Conservation (phyloP, 2,113 vertebrate genomes). For the Loxodonta africana region DNA sequence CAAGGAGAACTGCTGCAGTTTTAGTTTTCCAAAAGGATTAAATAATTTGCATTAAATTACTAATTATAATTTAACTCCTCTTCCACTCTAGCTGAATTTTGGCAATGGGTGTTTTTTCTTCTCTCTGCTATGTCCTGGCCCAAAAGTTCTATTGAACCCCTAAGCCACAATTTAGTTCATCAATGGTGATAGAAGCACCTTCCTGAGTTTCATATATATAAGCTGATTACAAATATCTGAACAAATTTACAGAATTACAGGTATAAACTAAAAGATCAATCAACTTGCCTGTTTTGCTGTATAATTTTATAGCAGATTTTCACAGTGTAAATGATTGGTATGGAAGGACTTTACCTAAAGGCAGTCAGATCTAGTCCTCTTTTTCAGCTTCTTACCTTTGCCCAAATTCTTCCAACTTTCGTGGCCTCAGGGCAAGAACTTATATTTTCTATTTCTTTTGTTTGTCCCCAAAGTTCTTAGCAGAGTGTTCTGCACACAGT, state of each 20-base stretch:
- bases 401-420: slow-evolving; percentile 31
- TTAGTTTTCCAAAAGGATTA: slow-evolving; percentile 45
- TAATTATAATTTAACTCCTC: slow-evolving; percentile 41
- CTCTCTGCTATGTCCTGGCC: background rate
- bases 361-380: slow-evolving; percentile 16
- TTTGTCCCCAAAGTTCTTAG: background rate
- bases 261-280: slow-evolving; percentile 32
- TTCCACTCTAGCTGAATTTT: slow-evolving; percentile 17
- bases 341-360: slow-evolving; percentile 24
- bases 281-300: background rate
- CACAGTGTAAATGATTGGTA: background rate
- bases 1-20: background rate
- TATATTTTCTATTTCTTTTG: background rate
- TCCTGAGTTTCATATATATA: slow-evolving; percentile 29
- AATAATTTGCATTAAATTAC: slow-evolving; percentile 38
- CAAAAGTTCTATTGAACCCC: background rate
- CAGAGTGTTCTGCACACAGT: background rate
- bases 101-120: background rate
- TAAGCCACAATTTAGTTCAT: background rate
- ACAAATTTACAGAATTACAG: slow-evolving; percentile 8
- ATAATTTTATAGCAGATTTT: slow-evolving; percentile 64
- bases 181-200: background rate
- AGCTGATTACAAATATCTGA: slow-evolving; percentile 29
- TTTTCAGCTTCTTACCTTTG: slow-evolving; percentile 14
- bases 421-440: background rate